A percentile compares a stretch with the other conserved stretches of the same genome.
phyloP scores from a whole-genome alignment of 2,888 invertebrate species.

The Amphipoea oculea region DNA sequence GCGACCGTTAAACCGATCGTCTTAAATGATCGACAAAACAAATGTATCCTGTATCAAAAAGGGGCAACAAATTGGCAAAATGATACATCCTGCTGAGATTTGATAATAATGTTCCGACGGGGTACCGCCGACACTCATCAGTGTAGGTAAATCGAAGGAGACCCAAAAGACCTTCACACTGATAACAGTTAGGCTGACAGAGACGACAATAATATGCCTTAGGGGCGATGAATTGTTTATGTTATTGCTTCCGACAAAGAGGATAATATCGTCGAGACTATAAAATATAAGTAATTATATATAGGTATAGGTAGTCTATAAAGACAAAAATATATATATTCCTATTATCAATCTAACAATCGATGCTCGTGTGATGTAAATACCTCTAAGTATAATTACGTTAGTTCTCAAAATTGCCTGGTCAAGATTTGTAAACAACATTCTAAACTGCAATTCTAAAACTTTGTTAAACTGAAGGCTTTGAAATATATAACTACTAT shows the following conservation, averaged over 20 bases:
- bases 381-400: background rate
- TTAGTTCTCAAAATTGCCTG: background rate
- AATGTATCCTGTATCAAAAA: conserved; percentile 83
- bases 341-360: background rate
- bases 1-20: conserved; percentile 57
- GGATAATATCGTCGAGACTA: background rate
- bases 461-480: background rate
- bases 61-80: conserved; percentile 85
- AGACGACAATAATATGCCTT: background rate
- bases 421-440: background rate
- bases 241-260: conserved; percentile 24
- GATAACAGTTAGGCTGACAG: conserved; percentile 17
- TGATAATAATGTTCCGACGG: conserved; percentile 66
- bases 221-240: conserved; percentile 18
- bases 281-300: background rate
- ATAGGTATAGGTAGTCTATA: background rate
- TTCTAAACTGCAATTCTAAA: background rate
- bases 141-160: conserved; percentile 46
- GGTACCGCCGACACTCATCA: conserved; percentile 53
- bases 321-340: background rate
- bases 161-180: conserved; percentile 43
- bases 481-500: background rate
- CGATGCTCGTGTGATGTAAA: conserved; percentile 1
- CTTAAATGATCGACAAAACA: conserved; percentile 74
- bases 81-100: conserved; percentile 82